Evolutionary conservation across 2,888 invertebrate genomes (phyloP), one percentile per base, ranked within the genome.

Genomic region (Apodemia duryi): DNA sequence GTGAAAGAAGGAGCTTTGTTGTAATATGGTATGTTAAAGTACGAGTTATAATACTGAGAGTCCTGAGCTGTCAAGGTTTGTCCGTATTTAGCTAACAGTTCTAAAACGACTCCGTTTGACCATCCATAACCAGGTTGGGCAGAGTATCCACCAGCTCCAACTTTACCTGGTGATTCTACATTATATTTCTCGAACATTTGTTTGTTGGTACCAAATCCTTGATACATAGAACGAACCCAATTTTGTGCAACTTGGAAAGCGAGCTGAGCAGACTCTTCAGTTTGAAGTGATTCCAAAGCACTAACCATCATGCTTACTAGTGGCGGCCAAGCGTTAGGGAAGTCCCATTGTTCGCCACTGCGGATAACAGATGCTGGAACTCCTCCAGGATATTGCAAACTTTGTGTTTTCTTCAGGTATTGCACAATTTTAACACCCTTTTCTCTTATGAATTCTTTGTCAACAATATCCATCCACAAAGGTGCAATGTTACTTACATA

Each of bases 251-350:
- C 88, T 67, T 94, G 91, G 69, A 84, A 91, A 0, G 96, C 96
- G 65, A 95, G 75, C n/a, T 85, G 76, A 71, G 88, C 83, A 0
- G 95, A 95, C 77, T 93, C 93, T 1, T 82, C 77, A 69, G 93
- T 88, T 0, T 92, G 93, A 13, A 95, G 94, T 62, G 92, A 90
- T 64, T 94, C 93, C 66, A 97, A 86, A 1, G 95, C 95, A 74
- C 95, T 93, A 11, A 97, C 94, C 2, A 96, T 79, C 63, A 97
- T 94, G 71, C 95, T 95, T 77, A 97, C 96, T 6, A 95, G 86
- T 0, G 97, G 97, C 0, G 97, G 95, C 97, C 97, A 97, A 0
- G 96, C 96, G 78, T 97, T 97, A 0, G 97, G 96, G 72, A 93
- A 95, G 77, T 96, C 96, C 96, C 96, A 95, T 77, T 96, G 95